phyloP scores from a whole-genome alignment of 1,140 invertebrate species.

The Copidosoma floridanum region DNA sequence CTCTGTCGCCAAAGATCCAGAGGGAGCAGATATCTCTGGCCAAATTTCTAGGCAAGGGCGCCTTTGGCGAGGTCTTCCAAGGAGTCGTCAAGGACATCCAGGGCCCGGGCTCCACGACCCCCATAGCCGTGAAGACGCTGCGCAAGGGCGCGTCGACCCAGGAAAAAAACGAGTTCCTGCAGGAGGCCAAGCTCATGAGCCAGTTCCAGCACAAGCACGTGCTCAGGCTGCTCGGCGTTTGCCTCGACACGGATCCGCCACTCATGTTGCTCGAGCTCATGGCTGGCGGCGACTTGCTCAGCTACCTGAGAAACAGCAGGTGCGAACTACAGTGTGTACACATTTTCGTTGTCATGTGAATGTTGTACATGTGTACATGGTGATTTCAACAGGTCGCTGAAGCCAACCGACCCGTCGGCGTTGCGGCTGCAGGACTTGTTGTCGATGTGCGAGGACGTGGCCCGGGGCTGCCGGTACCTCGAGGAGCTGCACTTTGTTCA shows the following conservation, averaged over 20 bases:
- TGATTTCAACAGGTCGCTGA: conserved; percentile 56
- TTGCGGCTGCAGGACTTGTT: conserved; percentile 81
- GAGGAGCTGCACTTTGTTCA: conserved; percentile 96
- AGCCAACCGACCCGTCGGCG: conserved; percentile 52
- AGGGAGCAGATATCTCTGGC: conserved; percentile 78
- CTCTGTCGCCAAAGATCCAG: conserved; percentile 76
- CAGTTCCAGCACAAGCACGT: conserved; percentile 97
- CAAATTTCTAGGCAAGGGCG: conserved; percentile 90
- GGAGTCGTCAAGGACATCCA: conserved; percentile 72
- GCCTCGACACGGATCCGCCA: conserved; percentile 88
- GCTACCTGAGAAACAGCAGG: conserved; percentile 75
- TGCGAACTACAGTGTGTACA: too few species aligned
- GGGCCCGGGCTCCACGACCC: conserved; percentile 47
- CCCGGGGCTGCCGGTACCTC: conserved; percentile 86
- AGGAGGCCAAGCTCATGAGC: conserved; percentile 96
- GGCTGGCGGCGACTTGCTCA: conserved; percentile 92
- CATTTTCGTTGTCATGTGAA: too few species aligned
- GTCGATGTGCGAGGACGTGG: conserved; percentile 92
- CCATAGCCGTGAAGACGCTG: conserved; percentile 70
- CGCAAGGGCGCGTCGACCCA: conserved; percentile 87
- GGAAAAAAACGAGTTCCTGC: conserved; percentile 91
- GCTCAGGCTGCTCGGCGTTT: conserved; percentile 87
- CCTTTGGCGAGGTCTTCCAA: conserved; percentile 95
- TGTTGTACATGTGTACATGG: too few species aligned
- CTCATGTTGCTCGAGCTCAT: conserved; percentile 95